Evolutionary conservation across 1,140 invertebrate genomes (phyloP).

Genomic region (Chelonus insularis): DNA sequence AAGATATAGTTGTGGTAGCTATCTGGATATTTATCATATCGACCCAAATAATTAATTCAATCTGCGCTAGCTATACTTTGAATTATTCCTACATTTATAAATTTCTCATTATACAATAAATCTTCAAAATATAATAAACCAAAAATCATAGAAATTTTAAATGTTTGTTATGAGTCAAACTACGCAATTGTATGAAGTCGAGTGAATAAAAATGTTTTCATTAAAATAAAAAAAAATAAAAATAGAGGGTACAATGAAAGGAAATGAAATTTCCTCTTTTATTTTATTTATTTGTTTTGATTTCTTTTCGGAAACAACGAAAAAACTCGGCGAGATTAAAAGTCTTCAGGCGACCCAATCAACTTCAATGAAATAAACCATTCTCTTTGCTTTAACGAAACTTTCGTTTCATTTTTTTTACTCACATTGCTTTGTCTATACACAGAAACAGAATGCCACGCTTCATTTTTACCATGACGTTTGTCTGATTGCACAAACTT

Average conservation of each 20-base stretch:
- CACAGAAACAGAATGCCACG: background rate
- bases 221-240: slow-evolving; percentile 4
- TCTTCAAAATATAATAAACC: no score
- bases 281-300: slow-evolving; percentile 1
- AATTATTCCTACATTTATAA: no score
- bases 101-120: no score
- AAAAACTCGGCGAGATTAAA: slow-evolving; percentile 6
- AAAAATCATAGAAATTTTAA: no score
- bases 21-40: no score
- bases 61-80: no score
- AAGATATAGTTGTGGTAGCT: no score
- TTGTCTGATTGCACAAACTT: background rate
- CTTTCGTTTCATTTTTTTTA: slow-evolving; percentile 3
- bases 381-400: background rate
- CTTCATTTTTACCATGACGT: slow-evolving; percentile 9
- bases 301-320: background rate
- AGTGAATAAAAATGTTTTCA: background rate
- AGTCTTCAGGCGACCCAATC: slow-evolving; percentile 15
- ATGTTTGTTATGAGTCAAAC: no score
- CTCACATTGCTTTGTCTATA: background rate
- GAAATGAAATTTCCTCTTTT: slow-evolving; percentile 19
- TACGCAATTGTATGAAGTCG: no score
- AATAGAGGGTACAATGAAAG: background rate
- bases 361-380: slow-evolving; percentile 18
- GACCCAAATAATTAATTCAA: no score